Evolutionary conservation across 1,140 invertebrate genomes (phyloP).

Genomic region (Dryas iulia): DNA sequence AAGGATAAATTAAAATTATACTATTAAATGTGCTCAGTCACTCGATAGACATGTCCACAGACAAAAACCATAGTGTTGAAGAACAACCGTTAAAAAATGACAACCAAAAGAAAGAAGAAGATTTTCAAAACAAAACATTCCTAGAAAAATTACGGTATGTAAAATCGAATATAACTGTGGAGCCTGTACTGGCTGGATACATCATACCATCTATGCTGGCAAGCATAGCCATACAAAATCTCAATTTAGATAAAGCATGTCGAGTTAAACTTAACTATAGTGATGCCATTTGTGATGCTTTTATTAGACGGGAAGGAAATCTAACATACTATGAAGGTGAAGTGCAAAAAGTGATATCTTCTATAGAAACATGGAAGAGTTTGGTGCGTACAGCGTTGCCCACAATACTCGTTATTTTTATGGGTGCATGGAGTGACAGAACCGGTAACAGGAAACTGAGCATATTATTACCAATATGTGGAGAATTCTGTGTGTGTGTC

Average conservation of each 20-base stretch:
- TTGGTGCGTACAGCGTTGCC: slow-evolving; percentile 80
- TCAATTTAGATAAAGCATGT: slow-evolving; percentile 75
- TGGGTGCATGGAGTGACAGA: slow-evolving; percentile 84
- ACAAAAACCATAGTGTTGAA: neutral
- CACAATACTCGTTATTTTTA: slow-evolving; percentile 80
- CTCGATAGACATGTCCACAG: slow-evolving; percentile 5
- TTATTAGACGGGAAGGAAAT: slow-evolving; percentile 71
- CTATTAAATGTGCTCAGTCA: neutral
- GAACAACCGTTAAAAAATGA: slow-evolving; percentile 49
- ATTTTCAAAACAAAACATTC: slow-evolving; percentile 43
- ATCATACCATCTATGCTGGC: slow-evolving; percentile 79
- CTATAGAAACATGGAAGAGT: slow-evolving; percentile 80
- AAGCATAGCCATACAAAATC: slow-evolving; percentile 68
- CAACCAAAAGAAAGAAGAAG: slow-evolving; percentile 29
- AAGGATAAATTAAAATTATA: neutral
- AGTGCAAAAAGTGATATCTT: slow-evolving; percentile 79
- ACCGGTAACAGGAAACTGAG: slow-evolving; percentile 82
- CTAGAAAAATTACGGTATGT: slow-evolving; percentile 47
- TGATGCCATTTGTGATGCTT: slow-evolving; percentile 77
- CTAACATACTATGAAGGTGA: slow-evolving; percentile 71
- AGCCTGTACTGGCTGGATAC: slow-evolving; percentile 79
- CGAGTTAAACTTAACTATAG: slow-evolving; percentile 79
- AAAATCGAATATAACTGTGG: slow-evolving; percentile 77
- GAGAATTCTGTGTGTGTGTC: slow-evolving; percentile 72
- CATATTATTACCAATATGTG: slow-evolving; percentile 79